Base-by-base conservation (phyloP, 2,797 vertebrate species). In the Hapalemur alaotrensis region DNA sequence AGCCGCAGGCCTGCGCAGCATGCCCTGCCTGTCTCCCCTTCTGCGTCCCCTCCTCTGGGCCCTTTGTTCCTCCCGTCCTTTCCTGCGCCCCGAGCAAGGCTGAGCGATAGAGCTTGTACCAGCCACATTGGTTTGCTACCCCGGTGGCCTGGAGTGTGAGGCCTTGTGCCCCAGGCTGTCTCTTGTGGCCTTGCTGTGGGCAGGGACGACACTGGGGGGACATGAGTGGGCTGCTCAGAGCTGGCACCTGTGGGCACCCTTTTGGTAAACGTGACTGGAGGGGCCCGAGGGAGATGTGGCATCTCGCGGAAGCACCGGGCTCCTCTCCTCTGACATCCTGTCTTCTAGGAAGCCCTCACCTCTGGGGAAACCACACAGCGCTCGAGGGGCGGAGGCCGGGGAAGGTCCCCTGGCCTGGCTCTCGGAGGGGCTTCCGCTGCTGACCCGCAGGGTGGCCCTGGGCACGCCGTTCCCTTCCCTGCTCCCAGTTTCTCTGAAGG, bases 261-360 rank as follows among this genome's bases (percentile, higher is more conserved):
- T 67, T 80, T 52, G 94, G 87, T 70, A 28, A 15, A n/a, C 0
- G 15, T 80, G 92, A n/a, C 13, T 57, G 54, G 48, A 41, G 70
- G 61, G 54, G 18, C 9, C 25, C 1, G 5, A 43, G 57, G 63
- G 52, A 50, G 69, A 61, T 1, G 54, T 67, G 69, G 83, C 63
- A 10, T 14, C 80, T 80, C 5, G 28, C 32, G 14, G 88, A 91
- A 70, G n/a, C 12, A 0, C 32, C 0, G 5, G 50, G 70, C 25
- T 46, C 13, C 78, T 78, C 73, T 67, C 23, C 73, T 9, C 57
- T 46, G n/a, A 91, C 86, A 95, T 95, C 96, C 96, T 97, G 22
- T 83, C 79, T 97, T 96, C 97, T 76, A 88, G 91, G 96, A 97
- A 97, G 38, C 54, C 30, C 54, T 94, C 10, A 20, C 90, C 67